phyloP scores from a whole-genome alignment of 2,888 invertebrate species.

The Caprella mutica region DNA sequence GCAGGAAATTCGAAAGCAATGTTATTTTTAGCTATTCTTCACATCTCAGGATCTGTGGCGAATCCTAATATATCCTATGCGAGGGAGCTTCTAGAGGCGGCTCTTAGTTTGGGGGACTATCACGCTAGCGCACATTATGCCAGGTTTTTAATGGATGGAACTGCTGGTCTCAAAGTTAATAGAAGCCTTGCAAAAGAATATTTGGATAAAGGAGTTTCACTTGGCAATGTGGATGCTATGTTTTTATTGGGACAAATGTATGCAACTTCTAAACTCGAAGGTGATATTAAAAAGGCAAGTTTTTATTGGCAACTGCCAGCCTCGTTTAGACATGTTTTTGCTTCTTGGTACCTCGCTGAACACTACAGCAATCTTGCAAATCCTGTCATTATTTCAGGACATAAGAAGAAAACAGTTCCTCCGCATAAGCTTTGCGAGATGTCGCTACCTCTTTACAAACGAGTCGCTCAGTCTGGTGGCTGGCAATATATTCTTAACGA shows the following conservation, averaged over 20 bases:
- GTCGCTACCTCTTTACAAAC: constrained; percentile 11
- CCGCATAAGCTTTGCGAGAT: constrained; percentile 8
- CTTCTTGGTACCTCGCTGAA: constrained; percentile 21
- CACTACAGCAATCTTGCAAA: constrained; percentile 10
- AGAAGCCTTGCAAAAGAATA: constrained; percentile 13
- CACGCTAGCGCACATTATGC: constrained; percentile 19
- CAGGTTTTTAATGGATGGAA: constrained; percentile 16
- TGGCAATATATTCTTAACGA: constrained; percentile 12
- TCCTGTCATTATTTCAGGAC: not conserved
- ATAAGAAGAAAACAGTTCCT: not conserved
- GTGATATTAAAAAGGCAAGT: constrained; percentile 4
- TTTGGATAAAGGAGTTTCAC: constrained; percentile 13
- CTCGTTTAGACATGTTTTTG: constrained; percentile 17
- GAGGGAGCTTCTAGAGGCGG: constrained; percentile 11
- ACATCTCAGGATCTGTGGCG: not conserved
- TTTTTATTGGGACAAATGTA: constrained; percentile 18
- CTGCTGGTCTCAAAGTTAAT: constrained; percentile 9
- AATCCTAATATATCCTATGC: constrained; percentile 11
- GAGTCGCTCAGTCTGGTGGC: constrained; percentile 19
- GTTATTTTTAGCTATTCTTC: constrained; percentile 19
- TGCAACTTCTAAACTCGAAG: not conserved
- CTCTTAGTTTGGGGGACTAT: constrained; percentile 13
- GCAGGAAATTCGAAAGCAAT: constrained; percentile 16
- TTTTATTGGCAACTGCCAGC: constrained; percentile 22
- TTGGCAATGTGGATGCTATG: constrained; percentile 18